Evolutionary conservation across 2,113 vertebrate species (phyloP).

Genomic region (Dendrocopos noguchii): DNA sequence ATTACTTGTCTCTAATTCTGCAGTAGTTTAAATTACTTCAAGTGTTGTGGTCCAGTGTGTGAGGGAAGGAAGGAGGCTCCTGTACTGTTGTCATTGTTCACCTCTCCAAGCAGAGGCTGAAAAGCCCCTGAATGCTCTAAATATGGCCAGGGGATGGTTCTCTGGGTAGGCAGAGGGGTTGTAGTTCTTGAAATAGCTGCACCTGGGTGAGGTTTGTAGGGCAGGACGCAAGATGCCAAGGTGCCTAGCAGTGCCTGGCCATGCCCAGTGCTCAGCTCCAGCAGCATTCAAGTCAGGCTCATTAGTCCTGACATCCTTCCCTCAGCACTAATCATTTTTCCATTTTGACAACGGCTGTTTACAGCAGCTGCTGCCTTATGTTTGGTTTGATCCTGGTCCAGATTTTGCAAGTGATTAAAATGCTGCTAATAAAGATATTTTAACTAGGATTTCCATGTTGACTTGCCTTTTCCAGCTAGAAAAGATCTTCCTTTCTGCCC

Average conservation of each 20-base stretch:
- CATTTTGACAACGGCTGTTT: slow-evolving; percentile 66
- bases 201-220: not conserved
- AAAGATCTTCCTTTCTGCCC: not conserved
- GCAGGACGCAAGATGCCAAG: fast-evolving
- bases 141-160: fast-evolving
- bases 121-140: not conserved
- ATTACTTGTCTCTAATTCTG: not conserved
- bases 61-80: not conserved
- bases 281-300: slow-evolving; percentile 7
- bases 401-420: slow-evolving; percentile 69
- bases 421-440: slow-evolving; percentile 71
- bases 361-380: slow-evolving; percentile 68
- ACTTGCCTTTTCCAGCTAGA: slow-evolving; percentile 70
- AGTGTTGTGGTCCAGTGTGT: fast-evolving
- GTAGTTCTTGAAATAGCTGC: not conserved
- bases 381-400: slow-evolving; percentile 61
- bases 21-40: not conserved
- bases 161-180: fast-evolving
- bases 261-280: not conserved
- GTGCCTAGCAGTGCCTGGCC: not conserved
- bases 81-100: fast-evolving
- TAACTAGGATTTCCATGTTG: slow-evolving; percentile 54
- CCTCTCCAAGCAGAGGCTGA: not conserved
- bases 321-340: slow-evolving; percentile 55
- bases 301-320: slow-evolving; percentile 40